Base-by-base conservation (phyloP, 2,888 invertebrate species). In the Latrodectus hesperus region DNA sequence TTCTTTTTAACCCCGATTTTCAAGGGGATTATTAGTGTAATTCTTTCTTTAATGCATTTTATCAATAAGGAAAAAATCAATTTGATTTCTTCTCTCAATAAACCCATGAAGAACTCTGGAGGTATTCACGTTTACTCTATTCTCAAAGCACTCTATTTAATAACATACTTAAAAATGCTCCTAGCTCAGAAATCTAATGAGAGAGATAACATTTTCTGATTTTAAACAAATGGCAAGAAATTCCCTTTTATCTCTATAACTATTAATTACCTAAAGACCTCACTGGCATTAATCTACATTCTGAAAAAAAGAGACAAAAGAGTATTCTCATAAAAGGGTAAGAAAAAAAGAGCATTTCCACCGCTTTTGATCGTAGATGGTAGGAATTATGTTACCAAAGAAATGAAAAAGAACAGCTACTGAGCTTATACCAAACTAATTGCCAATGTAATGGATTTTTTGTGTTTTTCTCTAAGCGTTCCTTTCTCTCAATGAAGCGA, bases 401-500 rank as follows among this genome's bases (percentile, higher is more conserved):
- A 71, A 81, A 74, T 74, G 74, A 82, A 82, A 82, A 75, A 74
- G 60, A 55, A 53, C 60, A 60, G 70, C 82, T 67, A 60, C 75
- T 65, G 67, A 53, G 74, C 52, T 68, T 82, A 70, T 82, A 82
- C 75, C 75, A 55, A 55, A 75, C 82, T 82, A 82, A 82, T 82
- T 82, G 75, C 75, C 75, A 60, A 75, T 82, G 82, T 82, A 82
- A 82, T 82, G 82, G 82, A 82, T 82, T 82, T 82, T 75, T 75
- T 82, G 75, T 82, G 82, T 82, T 82, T 82, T 75, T 75, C 75
- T 12, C 70, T 53, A 55, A 75, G 70, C 53, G 75, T 82, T 60
- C 74, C 68, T 51, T 67, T 22, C 75, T 68, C n/a, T 60, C 52
- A 60, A 74, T 51, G n/a, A 67, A 73, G 65, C 38, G 71, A 51